Base-by-base conservation (phyloP, 2,888 invertebrate genomes). In the Lottia scabra region DNA sequence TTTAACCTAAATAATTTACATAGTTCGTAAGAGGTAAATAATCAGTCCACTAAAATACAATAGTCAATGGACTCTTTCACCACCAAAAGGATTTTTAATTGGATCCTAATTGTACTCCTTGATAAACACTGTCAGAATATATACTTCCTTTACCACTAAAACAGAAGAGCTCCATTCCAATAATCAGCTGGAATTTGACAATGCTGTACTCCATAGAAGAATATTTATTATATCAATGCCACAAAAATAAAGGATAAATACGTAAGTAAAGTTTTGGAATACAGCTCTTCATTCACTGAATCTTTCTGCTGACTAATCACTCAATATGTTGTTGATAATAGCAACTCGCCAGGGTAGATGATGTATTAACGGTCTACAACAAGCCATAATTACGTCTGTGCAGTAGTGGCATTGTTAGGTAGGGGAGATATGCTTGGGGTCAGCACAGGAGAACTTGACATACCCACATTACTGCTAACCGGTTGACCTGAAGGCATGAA, bases 381-480 rank as follows among this genome's bases (percentile, higher is more conserved):
- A 72, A 72, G 66, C 75, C 74, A 64, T 48, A 26, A 45, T 75
- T 78, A 82, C 73, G 81, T 80, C 78, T 81, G 81, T 48, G 82
- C 81, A 30, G 84, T 81, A 71, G 85, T 81, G 72, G 85, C 81
- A 78, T 81, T 87, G 82, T 84, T 84, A 67, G 86, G 87, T 70
- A 87, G 80, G 65, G 87, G 84, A 68, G 86, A 86, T 81, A 87
- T 82, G 78, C 80, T 85, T 63, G 86, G 81, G 68, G 85, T 81
- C 81, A 85, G 81, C 69, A 86, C 85, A 48, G 86, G 85, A 64
- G 87, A 87, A 75, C 85, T 86, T 69, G 85, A 84, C 62, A 84
- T 84, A 64, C 85, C 85, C 74, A 84, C 84, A 63, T 75, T 65
- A 75, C 79, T 84, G 76, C 80, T 83, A 56, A 83, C 78, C 48